Evolutionary conservation across 2,888 invertebrate species (phyloP).

Genomic region (Tricholauxania praeusta): DNA sequence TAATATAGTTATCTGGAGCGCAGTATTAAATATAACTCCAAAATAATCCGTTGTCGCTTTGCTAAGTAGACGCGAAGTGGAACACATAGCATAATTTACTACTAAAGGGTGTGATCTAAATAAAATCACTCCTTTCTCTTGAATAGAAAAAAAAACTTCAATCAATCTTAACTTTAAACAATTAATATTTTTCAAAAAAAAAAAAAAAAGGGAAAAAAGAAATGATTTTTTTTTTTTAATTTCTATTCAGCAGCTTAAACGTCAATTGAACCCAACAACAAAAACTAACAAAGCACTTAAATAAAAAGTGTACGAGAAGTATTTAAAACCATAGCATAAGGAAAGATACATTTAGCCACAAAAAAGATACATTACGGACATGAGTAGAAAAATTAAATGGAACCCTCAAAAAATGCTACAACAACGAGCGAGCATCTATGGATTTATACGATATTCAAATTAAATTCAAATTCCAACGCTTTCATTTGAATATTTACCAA

Average conservation of each 20-base stretch:
- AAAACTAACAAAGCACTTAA: neutral
- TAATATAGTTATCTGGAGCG: too few species aligned
- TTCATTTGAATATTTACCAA: constrained; percentile 24
- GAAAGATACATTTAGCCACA: too few species aligned
- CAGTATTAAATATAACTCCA: too few species aligned
- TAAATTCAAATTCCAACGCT: constrained; percentile 14
- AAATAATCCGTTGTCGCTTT: too few species aligned
- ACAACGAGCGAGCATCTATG: too few species aligned
- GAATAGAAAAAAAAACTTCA: constrained; percentile 23
- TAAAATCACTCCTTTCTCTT: constrained; percentile 2
- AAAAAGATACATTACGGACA: too few species aligned
- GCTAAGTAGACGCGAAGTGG: too few species aligned
- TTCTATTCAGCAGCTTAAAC: constrained; percentile 11
- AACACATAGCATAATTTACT: constrained; percentile 1
- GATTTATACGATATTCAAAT: constrained; percentile 1
- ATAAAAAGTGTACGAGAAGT: neutral
- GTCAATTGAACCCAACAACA: constrained; percentile 28
- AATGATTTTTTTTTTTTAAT: neutral
- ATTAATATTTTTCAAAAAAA: constrained; percentile 20
- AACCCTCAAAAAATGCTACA: too few species aligned
- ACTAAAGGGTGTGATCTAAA: too few species aligned
- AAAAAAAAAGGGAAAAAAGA: neutral
- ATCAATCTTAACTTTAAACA: constrained; percentile 31
- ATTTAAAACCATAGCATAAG: neutral
- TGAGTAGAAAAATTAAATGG: too few species aligned